Evolutionary conservation across 2,888 invertebrate genomes (phyloP), one percentile per base, ranked within the genome.

Genomic region (Chironomus tentans): DNA sequence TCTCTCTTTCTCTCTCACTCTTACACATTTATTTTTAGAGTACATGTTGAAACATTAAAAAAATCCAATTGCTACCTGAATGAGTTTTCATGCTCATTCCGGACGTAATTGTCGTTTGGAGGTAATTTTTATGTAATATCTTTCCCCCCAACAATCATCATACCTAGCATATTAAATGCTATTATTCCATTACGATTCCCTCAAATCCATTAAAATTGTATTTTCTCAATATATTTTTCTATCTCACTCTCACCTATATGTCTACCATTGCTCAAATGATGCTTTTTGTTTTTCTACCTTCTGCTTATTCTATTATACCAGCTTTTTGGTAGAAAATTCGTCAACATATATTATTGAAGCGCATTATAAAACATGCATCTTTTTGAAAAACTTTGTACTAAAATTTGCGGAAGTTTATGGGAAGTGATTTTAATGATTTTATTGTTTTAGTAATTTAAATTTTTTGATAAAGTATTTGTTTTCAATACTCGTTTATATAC

Each of bases 41-140:
- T 65, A 38, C 38, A 38, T 38, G 38, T 38, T 56, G n/a, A 18
- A 56, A 56, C 18, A 56, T 15, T 28, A 61, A 72, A 18, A 46
- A 65, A 74, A 73, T 73, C 62, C 56, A 74, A 74, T 68, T 74
- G 74, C 74, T 48, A 38, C 21, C 38, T 68, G 74, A 74, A 74
- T 72, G 72, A 61, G 72, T 46, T 72, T 72, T 24, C 68, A 72
- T 18, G 56, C 15, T 56, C 56, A 56, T 56, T 56, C 65, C 22
- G 65, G 24, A 65, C 65, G 74, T 74, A 74, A 74, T 74, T 74
- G 74, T 74, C 74, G 74, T 74, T 62, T 24, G 21, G 15, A 56
- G 24, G 74, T 74, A 68, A 74, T 74, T 74, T 65, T 74, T 48
- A 74, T 74, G 74, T 74, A 74, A 74, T 74, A 68, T 74, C 68